Conservation (phyloP, 2,113 vertebrate species). For the Phalacrocorax brasilianus region DNA sequence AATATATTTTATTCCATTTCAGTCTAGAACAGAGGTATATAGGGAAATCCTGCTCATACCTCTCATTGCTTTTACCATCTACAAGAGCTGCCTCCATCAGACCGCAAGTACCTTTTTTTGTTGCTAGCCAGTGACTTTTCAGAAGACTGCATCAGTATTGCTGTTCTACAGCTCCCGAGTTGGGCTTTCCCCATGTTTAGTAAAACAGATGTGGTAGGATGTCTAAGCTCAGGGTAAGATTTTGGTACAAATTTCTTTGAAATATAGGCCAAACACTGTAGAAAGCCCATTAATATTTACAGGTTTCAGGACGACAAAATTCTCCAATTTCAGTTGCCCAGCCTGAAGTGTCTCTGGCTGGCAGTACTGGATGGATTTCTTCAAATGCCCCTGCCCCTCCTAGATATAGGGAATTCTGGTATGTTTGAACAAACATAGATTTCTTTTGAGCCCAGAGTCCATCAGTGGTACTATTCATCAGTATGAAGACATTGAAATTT, state of each 20-base stretch:
- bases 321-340: background rate
- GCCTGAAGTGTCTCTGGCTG: background rate
- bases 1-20: background rate
- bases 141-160: background rate
- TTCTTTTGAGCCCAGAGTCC: background rate
- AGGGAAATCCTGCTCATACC: background rate
- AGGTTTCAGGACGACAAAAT: background rate
- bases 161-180: background rate
- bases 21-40: background rate
- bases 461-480: background rate
- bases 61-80: background rate
- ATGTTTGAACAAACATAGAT: background rate
- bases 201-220: background rate
- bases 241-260: background rate
- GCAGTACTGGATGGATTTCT: background rate
- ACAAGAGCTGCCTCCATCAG: background rate
- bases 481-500: background rate
- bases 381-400: background rate
- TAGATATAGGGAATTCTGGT: background rate
- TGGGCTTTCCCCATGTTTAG: background rate
- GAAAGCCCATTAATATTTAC: background rate
- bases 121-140: background rate
- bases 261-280: background rate
- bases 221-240: background rate
- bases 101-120: background rate